phyloP scores from a whole-genome alignment of 2,888 invertebrate genomes.

The Fragum sueziense region DNA sequence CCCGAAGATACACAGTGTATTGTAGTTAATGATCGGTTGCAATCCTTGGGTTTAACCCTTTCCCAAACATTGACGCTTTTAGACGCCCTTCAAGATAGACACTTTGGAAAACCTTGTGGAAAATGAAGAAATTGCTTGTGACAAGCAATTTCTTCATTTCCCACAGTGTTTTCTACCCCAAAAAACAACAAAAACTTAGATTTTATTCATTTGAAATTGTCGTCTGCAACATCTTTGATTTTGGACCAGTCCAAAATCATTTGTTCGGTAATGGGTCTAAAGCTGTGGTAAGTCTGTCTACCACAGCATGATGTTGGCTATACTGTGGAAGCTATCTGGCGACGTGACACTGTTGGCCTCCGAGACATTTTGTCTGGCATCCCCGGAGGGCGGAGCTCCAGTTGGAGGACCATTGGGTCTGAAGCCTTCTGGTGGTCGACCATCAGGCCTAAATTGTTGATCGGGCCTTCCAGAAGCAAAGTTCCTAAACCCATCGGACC shows the following conservation, averaged over 20 bases:
- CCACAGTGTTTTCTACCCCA: background rate
- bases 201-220: background rate
- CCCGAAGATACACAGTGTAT: too few species aligned
- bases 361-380: slow-evolving; percentile 9
- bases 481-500: background rate
- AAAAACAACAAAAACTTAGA: background rate
- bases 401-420: background rate
- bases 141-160: background rate
- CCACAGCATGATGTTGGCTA: slow-evolving; percentile 9
- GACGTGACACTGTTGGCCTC: background rate
- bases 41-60: background rate
- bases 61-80: background rate
- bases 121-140: background rate
- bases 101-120: too few species aligned
- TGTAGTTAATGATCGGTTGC: too few species aligned
- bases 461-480: background rate
- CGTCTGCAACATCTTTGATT: background rate
- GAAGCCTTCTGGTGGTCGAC: background rate
- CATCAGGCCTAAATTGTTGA: background rate
- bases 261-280: background rate
- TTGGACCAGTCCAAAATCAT: background rate
- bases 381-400: background rate
- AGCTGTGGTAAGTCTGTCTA: too few species aligned
- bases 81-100: too few species aligned
- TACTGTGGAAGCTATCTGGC: slow-evolving; percentile 5